A percentile compares a stretch with the other conserved stretches of the same genome.
Conservation (phyloP, 2,888 invertebrate genomes). For the Endomychus coccineus region DNA sequence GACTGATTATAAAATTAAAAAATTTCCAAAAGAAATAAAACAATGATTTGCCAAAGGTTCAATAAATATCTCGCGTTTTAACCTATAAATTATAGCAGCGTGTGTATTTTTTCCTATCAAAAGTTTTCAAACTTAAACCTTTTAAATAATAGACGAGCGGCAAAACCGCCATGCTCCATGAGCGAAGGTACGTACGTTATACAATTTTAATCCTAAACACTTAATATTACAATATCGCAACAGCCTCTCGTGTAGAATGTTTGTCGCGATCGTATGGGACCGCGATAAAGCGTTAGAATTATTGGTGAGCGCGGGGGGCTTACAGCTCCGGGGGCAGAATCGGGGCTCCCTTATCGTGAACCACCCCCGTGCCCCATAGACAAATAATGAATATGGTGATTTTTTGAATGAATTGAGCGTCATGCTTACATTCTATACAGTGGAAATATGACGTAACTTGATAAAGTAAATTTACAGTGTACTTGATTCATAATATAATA, state of each 20-base stretch:
- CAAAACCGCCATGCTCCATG: conserved; percentile 22
- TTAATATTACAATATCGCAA: conserved; percentile 44
- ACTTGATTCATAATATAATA: conserved; percentile 21
- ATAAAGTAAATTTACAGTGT: conserved; percentile 31
- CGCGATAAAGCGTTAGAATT: conserved; percentile 49
- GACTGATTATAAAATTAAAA: too few relatives aligned
- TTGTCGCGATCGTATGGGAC: conserved; percentile 33
- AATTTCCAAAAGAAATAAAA: too few relatives aligned
- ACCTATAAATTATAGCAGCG: too few relatives aligned
- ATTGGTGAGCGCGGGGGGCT: conserved; percentile 24
- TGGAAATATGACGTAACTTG: conserved; percentile 35
- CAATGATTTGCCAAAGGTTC: too few relatives aligned
- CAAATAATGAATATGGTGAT: too few relatives aligned
- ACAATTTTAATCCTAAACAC: conserved; percentile 35
- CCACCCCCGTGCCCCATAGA: too few relatives aligned
- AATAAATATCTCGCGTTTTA: too few relatives aligned
- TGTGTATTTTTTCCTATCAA: too few relatives aligned
- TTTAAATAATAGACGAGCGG: too few relatives aligned
- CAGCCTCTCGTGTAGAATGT: conserved; percentile 44
- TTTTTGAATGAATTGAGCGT: too few relatives aligned
- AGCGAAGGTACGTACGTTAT: conserved; percentile 29
- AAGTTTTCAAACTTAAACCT: too few relatives aligned
- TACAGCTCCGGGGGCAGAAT: not conserved
- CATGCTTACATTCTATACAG: conserved; percentile 33
- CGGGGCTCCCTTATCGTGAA: too few relatives aligned